phyloP scores from a whole-genome alignment of 2,113 vertebrate genomes.

The Campylomormyrus tamandua region DNA sequence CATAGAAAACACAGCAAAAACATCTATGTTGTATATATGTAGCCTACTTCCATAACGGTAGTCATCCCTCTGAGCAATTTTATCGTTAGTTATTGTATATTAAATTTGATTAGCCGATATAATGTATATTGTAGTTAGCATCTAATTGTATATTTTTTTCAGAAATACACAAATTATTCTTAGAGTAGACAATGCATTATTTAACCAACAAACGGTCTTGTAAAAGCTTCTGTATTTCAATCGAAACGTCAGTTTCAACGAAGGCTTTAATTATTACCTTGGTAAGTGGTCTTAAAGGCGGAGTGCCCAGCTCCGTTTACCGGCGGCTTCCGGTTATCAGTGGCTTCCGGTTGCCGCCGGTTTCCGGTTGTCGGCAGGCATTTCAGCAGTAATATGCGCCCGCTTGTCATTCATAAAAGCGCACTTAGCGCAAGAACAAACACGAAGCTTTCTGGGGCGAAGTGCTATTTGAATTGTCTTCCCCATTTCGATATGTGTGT shows the following conservation, averaged over 20 bases:
- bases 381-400: conserved; percentile 85
- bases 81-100: background rate
- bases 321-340: conserved; percentile 63
- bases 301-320: conserved; percentile 39
- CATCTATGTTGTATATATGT: background rate
- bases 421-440: conserved; percentile 93
- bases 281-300: background rate
- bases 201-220: background rate
- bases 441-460: conserved; percentile 75
- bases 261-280: background rate
- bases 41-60: background rate
- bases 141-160: background rate
- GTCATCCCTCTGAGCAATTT: background rate
- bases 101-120: background rate
- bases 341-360: conserved; percentile 38
- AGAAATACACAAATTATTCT: background rate
- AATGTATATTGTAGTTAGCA: background rate
- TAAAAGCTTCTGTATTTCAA: background rate
- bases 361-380: conserved; percentile 67
- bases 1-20: background rate
- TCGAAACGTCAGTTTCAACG: background rate
- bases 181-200: background rate
- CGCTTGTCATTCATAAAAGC: conserved; percentile 87
- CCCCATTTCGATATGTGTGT: conserved; percentile 44
- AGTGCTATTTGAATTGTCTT: conserved; percentile 90